These are phyloP conservation scores for Micropoecilia bifurca DNA, from an alignment of 2,797 vertebrate genomes.

Conservation along the genomic window DNA sequence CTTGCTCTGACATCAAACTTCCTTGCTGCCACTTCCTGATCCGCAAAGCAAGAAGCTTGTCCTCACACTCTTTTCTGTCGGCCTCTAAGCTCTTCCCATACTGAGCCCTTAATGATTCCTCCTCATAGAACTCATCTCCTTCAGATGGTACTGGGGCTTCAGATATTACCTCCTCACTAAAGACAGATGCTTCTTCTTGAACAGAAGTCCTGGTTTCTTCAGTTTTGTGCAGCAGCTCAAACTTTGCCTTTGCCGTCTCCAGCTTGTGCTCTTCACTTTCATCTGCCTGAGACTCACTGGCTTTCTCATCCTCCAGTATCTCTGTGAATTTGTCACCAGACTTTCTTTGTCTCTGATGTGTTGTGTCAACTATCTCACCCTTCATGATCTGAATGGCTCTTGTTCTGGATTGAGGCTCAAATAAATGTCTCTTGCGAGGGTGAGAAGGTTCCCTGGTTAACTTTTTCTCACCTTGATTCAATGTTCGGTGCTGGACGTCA, in stretches of 20 bases:
- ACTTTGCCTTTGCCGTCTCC: conserved; percentile 38
- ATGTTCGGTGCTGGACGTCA: conserved; percentile 67
- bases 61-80: conserved; percentile 70
- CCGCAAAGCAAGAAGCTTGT: conserved; percentile 70
- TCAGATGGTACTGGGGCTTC: conserved; percentile 24
- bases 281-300: conserved; percentile 34
- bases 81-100: conserved; percentile 72
- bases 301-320: conserved; percentile 20
- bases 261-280: conserved; percentile 24
- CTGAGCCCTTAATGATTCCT: conserved; percentile 65
- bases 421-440: conserved; percentile 70
- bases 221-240: conserved; percentile 36
- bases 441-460: conserved; percentile 46
- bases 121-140: conserved; percentile 19
- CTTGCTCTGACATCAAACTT: conserved; percentile 60
- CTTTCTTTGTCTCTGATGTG: conserved; percentile 21
- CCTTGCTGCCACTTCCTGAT: conserved; percentile 78
- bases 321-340: conserved; percentile 21
- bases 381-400: conserved; percentile 77
- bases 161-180: conserved; percentile 37
- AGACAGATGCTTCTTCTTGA: conserved; percentile 25
- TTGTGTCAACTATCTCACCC: conserved; percentile 71
- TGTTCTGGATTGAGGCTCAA: conserved; percentile 79
- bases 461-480: conserved; percentile 69
- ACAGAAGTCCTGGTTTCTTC: conserved; percentile 31